Evolutionary conservation across 2,113 vertebrate species (phyloP), one percentile per base, ranked within the genome.

Genomic region (Labeo catla): DNA sequence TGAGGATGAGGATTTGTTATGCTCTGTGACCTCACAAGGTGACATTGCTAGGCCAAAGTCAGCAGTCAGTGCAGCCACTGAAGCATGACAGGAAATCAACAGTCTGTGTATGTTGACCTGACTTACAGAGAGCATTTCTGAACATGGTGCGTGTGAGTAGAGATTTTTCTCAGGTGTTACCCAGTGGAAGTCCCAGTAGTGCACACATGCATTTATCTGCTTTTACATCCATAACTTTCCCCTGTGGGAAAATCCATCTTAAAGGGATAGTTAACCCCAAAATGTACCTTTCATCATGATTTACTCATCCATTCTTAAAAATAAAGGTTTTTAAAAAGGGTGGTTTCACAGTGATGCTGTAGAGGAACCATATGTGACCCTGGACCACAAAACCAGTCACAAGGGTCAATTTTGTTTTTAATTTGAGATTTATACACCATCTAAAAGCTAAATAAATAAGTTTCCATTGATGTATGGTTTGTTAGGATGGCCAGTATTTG

Each of bases 1-100:
- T 68, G 80, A 81, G 43, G 45, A 68, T 36, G 45, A 59, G 19
- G 81, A 73, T 74, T 84, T 73, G 81, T 73, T 73, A 39, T 73
- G 49, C 52, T 74, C 36, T 6, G 12, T 43, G 82, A 84, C 68
- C 82, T 84, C 82, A 28, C 82, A 73, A 82, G 82, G 82, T 84
- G 68, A 84, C 52, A 73, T 73, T 73, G 65, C 68, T 73, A 45
- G 82, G 52, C 50, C 50, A 84, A 84, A 73, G 68, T 83, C 66
- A 83, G 68, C 68, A 57, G 65, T 83, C 66, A 83, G 81, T 72
- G 50, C 81, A 39, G 34, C 12, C 66, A 57, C 66, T 59, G 81
- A 54, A 11, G 82, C 68, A 84, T 74, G 68, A 57, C 52, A 57
- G 82, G 65, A 59, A 84, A 73, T 83, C 77, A 83, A n/a, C 47